Base-by-base conservation (phyloP, 2,797 vertebrate genomes). In the Acanthurus leucopareius region DNA sequence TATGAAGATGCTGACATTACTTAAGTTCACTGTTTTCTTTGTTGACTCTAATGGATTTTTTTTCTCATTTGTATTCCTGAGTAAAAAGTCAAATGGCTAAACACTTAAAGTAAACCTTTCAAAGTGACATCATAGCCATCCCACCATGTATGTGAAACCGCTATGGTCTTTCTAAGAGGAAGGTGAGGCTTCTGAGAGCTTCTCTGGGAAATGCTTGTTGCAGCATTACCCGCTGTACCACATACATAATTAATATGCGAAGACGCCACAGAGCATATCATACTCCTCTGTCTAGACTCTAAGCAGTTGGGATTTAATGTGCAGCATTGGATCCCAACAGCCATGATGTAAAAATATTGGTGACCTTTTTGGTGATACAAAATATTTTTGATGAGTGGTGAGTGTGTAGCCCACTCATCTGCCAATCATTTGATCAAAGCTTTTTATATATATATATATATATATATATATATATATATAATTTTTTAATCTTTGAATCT, bases 171-270 rank as follows among this genome's bases (percentile, higher is more conserved):
- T 77, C 58, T 51, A 35, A 83, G 60, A 80, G 84, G 82, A 86
- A 89, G 70, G 52, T 25, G 57, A 58, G 70, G 52, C 69, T 57
- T 77, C 56, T 7, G 16, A 62, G 25, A 49, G 79, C 58, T 57
- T 2, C 10, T 70, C 45, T 51, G 56, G 35, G 83, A 67, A 80
- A 74, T 63, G 80, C 73, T 70, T 72, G 25, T 69, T 38, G 59
- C 76, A 85, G 77, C 75, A 74, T 86, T 80, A 75, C 75, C 42
- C 32, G 61, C n/a, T 22, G 25, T 14, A 20, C 42, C 13, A 38
- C 53, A 76, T 89, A 25, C 61, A 91, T 91, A 82, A 87, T 87
- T 89, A 38, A 89, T 68, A 76, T 28, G 59, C 53, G 61, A 49
- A 86, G 78, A 84, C 22, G 53, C 73, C 73, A 80, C 1, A 6